These are phyloP conservation scores for Ypsolopha scabrella DNA, from an alignment of 2,888 invertebrate species.

Conservation along the genomic window DNA sequence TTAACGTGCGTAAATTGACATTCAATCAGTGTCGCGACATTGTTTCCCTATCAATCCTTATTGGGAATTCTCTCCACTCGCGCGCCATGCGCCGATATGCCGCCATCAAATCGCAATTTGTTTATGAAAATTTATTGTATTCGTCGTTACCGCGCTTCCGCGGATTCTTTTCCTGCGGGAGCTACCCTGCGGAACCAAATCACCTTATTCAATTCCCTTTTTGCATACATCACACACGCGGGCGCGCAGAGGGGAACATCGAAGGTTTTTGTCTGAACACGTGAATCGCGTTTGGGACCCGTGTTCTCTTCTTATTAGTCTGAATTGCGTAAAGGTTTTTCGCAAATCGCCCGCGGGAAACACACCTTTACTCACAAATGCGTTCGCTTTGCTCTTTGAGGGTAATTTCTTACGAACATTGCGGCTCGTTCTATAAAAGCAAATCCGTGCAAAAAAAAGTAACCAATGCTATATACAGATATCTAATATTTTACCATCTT, in stretches of 20 bases:
- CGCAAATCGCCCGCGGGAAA: constrained; percentile 40
- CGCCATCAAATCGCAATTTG: constrained; percentile 70
- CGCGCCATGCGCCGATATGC: constrained; percentile 44
- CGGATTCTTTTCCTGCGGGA: constrained; percentile 65
- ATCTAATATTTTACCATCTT: not conserved
- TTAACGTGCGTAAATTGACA: constrained; percentile 46
- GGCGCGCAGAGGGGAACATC: constrained; percentile 51
- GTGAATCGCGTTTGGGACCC: constrained; percentile 64
- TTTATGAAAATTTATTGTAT: constrained; percentile 72
- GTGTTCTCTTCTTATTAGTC: constrained; percentile 65
- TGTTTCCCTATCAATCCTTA: constrained; percentile 69
- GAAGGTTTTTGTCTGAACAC: constrained; percentile 62
- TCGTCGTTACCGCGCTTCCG: constrained; percentile 55
- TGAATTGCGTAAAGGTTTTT: constrained; percentile 58
- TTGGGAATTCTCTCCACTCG: constrained; percentile 51
- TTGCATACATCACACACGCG: constrained; percentile 67
- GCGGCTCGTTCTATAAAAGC: not conserved
- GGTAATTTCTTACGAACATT: not conserved
- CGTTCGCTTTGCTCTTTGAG: constrained; percentile 1
- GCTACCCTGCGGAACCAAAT: constrained; percentile 64
- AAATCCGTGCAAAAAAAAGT: not conserved
- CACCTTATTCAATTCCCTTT: constrained; percentile 71
- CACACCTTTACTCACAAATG: constrained; percentile 10
- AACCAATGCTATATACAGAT: not conserved
- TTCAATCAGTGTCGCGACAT: constrained; percentile 66